A percentile compares a stretch with the other conserved stretches of the same genome.
Evolutionary conservation across 2,113 vertebrate species (phyloP).

Genomic region (Gymnobelideus leadbeateri): DNA sequence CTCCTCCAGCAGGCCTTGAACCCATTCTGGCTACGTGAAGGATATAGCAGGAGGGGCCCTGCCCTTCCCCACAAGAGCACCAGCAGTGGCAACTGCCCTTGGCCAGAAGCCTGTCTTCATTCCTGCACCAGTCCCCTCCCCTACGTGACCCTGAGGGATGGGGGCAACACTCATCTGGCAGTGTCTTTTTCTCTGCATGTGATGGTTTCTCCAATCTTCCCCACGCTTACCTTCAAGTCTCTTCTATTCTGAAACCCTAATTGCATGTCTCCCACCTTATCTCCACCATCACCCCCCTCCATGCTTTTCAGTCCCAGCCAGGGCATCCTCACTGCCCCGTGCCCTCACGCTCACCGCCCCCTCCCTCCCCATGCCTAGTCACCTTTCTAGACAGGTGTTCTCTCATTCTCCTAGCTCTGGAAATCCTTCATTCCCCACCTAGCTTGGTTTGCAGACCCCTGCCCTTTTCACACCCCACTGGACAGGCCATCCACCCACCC

Average conservation of each 20-base stretch:
- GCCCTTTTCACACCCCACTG: too few species aligned
- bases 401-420: not conserved
- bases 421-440: not conserved
- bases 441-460: not conserved
- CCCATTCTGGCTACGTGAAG: fast-evolving
- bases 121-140: slow-evolving; percentile 59
- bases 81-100: too few species aligned
- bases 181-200: not conserved
- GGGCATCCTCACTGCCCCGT: not conserved
- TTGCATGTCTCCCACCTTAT: not conserved
- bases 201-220: not conserved
- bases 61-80: not conserved
- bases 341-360: not conserved
- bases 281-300: too few species aligned
- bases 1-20: fast-evolving
- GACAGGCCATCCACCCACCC: too few species aligned
- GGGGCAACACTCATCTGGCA: slow-evolving; percentile 61
- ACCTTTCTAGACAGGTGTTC: not conserved
- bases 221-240: not conserved
- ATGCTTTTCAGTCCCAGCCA: not conserved
- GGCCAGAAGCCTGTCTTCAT: not conserved
- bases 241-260: not conserved
- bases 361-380: not conserved
- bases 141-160: slow-evolving; percentile 64
- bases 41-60: not conserved